Base-by-base conservation (phyloP, 2,113 vertebrate genomes). In the Triplophysa tibetana region DNA sequence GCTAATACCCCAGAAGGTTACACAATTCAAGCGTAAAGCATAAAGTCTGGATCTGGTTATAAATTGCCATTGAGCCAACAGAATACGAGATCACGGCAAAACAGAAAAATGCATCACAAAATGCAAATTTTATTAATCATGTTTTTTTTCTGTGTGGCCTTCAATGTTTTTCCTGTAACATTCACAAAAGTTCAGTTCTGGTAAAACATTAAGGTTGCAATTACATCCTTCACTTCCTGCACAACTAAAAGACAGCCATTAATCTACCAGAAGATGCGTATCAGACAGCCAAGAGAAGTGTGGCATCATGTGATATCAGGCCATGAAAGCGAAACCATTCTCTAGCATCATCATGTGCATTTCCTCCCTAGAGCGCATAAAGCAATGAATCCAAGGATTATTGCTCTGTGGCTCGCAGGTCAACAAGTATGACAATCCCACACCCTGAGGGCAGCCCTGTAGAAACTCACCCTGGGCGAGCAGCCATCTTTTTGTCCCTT, bases 381-480 rank as follows among this genome's bases (percentile, higher is more conserved):
- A 21, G 9, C 50, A 41, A 23, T 38, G 33, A 72, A 73, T 73
- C 2, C 1, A 60, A 61, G 33, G 14, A 16, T 11, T 74, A 60
- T 7, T 66, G n/a, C n/a, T 10, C 3, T n/a, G n/a, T 21, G 1
- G 9, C 45, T 54, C 11, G 10, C 16, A 58, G 29, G 13, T 41
- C 62, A 41, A 8, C 1, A 13, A 56, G 21, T 14, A 41, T 12
- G 1, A 77, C 19, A 77, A 41, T 24, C n/a, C 8, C 2, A 41
- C 33, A 62, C 16, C 9, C 54, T 16, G 54, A 69, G n/a, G 60
- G 29, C 13, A 62, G 41, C 76, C 19, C 16, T 14, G 11, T 26
- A 66, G 23, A 64, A 62, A 80, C 94, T 92, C 90, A 99, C 97
- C 91, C 95, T 92, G 2, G 94, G 95, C 24, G 96, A 97, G 80